Conservation (phyloP, 2,113 vertebrate genomes). For the Gorsachius goisagi region DNA sequence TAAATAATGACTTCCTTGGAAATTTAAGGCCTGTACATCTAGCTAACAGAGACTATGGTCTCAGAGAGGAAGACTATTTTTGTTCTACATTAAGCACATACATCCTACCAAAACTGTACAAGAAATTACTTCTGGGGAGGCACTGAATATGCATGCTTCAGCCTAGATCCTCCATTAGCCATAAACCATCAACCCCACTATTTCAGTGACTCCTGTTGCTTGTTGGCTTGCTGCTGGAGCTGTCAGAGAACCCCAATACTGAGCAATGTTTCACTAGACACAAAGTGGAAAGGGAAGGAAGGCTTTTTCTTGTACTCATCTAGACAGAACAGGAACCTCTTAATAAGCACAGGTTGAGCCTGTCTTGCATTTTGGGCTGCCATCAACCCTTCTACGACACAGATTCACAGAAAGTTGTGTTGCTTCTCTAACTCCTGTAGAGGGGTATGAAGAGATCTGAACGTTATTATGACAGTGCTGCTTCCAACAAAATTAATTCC, state of each 20-base stretch:
- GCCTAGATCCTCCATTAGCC: neutral
- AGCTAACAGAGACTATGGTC: neutral
- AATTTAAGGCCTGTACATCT: neutral
- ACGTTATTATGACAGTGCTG: neutral
- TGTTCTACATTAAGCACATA: neutral
- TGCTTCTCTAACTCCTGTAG: fast-evolving
- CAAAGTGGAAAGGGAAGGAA: neutral
- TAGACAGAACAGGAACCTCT: neutral
- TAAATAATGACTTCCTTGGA: neutral
- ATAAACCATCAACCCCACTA: neutral
- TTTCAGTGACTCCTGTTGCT: neutral
- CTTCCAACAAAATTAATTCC: neutral
- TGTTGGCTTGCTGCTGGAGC: neutral
- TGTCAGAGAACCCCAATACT: neutral
- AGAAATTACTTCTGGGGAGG: neutral
- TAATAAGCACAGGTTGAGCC: neutral
- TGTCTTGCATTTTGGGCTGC: neutral
- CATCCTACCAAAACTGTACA: neutral
- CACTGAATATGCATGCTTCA: neutral
- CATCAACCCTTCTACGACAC: neutral
- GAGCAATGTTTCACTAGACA: neutral
- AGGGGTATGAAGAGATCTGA: neutral
- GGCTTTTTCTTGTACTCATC: neutral
- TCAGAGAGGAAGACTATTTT: neutral
- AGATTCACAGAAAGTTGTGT: neutral